A percentile compares a stretch with the other conserved stretches of the same genome.
phyloP scores from a whole-genome alignment of 2,888 invertebrate genomes.

The Dendrolimus houi region DNA sequence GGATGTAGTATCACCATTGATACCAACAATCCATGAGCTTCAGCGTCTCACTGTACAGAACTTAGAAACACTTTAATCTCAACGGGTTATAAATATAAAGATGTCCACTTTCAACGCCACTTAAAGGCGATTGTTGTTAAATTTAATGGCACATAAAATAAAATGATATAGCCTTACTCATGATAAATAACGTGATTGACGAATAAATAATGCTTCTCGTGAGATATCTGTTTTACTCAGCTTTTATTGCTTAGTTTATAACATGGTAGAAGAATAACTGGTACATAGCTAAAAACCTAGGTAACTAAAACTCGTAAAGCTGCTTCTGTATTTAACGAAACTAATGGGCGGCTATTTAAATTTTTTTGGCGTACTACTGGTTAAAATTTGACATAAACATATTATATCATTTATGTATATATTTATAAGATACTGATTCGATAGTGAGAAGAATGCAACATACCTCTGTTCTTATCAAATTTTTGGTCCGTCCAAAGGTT shows the following conservation, averaged over 20 bases:
- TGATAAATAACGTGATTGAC: constrained; percentile 42
- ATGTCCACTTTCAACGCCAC: constrained; percentile 56
- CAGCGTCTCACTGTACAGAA: constrained; percentile 14
- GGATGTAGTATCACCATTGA: constrained; percentile 24
- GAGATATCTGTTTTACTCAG: background rate
- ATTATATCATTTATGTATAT: too few species aligned
- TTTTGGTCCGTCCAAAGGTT: too few species aligned
- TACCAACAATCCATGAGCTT: constrained; percentile 9
- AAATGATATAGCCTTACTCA: constrained; percentile 47
- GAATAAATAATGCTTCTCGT: constrained; percentile 19
- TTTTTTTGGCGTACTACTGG: too few species aligned
- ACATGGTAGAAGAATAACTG: background rate
- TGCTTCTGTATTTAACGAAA: too few species aligned
- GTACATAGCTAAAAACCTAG: too few species aligned
- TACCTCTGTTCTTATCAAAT: too few species aligned
- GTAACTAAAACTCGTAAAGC: too few species aligned
- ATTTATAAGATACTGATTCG: too few species aligned
- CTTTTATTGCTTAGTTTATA: constrained; percentile 11
- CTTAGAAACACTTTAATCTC: constrained; percentile 52
- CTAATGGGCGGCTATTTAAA: too few species aligned
- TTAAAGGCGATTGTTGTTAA: constrained; percentile 71
- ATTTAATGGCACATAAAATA: constrained; percentile 67
- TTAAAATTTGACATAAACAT: too few species aligned
- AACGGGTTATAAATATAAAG: constrained; percentile 63
- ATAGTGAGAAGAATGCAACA: too few species aligned